Conservation (phyloP, 1,140 invertebrate species). For the Solenopsis fugax region DNA sequence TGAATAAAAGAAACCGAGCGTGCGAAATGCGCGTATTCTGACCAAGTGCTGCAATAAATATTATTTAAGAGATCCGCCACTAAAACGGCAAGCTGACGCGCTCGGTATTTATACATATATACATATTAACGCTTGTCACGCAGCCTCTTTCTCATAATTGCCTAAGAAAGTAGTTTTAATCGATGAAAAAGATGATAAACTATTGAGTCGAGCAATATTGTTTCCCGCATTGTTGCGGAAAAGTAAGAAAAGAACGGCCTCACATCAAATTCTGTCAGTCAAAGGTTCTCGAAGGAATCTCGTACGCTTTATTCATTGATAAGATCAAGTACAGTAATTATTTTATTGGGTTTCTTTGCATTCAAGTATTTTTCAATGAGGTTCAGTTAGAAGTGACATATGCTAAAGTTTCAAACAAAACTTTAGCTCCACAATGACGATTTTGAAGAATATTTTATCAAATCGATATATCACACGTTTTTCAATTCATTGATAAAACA, state of each 20-base stretch:
- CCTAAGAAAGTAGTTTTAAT: constrained; percentile 73
- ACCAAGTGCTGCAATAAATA: constrained; percentile 75
- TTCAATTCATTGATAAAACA: no score
- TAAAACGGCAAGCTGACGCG: constrained; percentile 48
- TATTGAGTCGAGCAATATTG: constrained; percentile 58
- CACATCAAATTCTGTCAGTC: not conserved
- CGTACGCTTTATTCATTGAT: not conserved
- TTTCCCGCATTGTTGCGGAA: constrained; percentile 47
- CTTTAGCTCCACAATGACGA: no score
- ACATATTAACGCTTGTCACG: constrained; percentile 68
- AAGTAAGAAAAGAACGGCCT: constrained; percentile 45
- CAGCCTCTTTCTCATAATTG: constrained; percentile 67
- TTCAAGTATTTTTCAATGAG: not conserved
- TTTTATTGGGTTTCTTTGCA: not conserved
- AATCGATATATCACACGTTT: not conserved
- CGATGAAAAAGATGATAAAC: constrained; percentile 45
- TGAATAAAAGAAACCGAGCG: constrained; percentile 68
- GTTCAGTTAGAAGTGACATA: not conserved
- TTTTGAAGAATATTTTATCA: not conserved
- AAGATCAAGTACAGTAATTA: not conserved
- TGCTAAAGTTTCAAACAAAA: no score
- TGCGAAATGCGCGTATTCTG: constrained; percentile 67
- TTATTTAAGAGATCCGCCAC: constrained; percentile 72
- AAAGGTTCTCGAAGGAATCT: not conserved
- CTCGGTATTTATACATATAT: constrained; percentile 68